phyloP scores from a whole-genome alignment of 2,113 vertebrate species.

The Loxodonta africana region DNA sequence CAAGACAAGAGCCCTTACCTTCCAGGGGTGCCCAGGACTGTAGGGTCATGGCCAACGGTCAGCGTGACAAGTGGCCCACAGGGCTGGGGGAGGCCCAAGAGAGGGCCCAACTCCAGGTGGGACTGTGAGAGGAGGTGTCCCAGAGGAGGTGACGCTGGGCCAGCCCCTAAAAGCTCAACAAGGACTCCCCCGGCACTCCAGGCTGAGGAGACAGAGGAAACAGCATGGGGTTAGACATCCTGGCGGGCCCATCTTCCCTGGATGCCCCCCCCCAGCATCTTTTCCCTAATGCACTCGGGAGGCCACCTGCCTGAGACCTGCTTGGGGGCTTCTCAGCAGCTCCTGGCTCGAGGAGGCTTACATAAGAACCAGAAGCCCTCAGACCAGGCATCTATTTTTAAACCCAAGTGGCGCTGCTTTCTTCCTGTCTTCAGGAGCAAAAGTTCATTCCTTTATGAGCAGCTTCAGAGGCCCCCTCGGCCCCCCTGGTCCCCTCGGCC shows the following conservation, averaged over 20 bases:
- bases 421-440: constrained; percentile 8
- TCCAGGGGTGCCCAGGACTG: neutral
- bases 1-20: neutral
- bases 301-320: neutral
- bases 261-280: neutral
- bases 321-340: fast-evolving
- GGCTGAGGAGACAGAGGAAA: fast-evolving
- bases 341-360: neutral
- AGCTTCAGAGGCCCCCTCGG: neutral
- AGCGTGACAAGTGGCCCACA: fast-evolving
- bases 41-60: fast-evolving
- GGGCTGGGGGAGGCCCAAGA: no score
- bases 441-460: constrained; percentile 15
- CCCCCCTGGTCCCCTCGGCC: neutral
- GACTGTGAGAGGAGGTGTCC: neutral
- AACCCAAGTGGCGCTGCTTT: neutral
- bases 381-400: constrained; percentile 44
- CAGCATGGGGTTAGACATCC: fast-evolving
- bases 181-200: fast-evolving
- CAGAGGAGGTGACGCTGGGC: fast-evolving
- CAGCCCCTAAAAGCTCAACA: no score
- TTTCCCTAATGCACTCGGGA: neutral
- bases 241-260: neutral
- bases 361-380: neutral
- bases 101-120: no score